Conservation (phyloP, 2,888 invertebrate species). For the Azorinus chamasolen region DNA sequence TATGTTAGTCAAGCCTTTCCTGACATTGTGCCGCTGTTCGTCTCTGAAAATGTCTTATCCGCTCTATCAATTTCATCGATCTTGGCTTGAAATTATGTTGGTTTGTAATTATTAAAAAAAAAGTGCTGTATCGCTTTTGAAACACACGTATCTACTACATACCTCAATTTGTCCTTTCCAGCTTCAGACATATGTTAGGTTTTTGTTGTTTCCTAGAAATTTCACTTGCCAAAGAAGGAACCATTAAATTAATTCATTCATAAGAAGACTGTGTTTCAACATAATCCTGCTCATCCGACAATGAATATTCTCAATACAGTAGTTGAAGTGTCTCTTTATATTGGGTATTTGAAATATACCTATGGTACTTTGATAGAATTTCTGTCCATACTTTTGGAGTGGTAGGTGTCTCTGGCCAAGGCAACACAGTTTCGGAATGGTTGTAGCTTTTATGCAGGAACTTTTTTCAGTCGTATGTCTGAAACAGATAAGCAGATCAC, state of each 20-base stretch:
- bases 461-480: not conserved
- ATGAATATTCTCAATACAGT: slow-evolving; percentile 4
- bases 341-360: slow-evolving; percentile 9
- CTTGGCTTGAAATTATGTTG: not conserved
- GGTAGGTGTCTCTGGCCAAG: slow-evolving; percentile 3
- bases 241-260: not conserved
- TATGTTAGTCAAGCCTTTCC: slow-evolving; percentile 34
- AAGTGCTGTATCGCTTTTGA: slow-evolving; percentile 27
- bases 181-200: slow-evolving; percentile 17
- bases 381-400: slow-evolving; percentile 14
- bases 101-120: too few relatives aligned
- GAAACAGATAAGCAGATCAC: slow-evolving; percentile 8
- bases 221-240: not conserved
- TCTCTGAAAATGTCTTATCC: slow-evolving; percentile 27
- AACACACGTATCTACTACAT: slow-evolving; percentile 46
- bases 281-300: slow-evolving; percentile 13
- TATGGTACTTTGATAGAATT: slow-evolving; percentile 6
- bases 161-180: slow-evolving; percentile 35
- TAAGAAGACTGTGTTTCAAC: slow-evolving; percentile 1
- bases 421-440: slow-evolving; percentile 11
- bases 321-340: slow-evolving; percentile 3
- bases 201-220: not conserved
- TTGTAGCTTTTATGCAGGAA: slow-evolving; percentile 2
- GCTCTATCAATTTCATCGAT: slow-evolving; percentile 16
- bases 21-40: slow-evolving; percentile 33